A percentile compares a stretch with the other conserved stretches of the same genome.
Evolutionary conservation across 2,113 vertebrate genomes (phyloP).

Genomic region (Trematomus loennbergii): DNA sequence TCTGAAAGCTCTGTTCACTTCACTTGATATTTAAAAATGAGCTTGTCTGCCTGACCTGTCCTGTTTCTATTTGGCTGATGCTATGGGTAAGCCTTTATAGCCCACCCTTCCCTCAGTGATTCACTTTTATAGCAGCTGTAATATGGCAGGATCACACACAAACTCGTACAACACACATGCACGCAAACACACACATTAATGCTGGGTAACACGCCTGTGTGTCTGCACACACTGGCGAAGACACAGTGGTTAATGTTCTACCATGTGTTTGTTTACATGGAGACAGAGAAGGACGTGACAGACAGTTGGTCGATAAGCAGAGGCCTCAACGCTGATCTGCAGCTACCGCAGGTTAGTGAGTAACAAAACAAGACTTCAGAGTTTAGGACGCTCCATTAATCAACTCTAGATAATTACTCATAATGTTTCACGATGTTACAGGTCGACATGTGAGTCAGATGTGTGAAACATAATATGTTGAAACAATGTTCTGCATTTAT

Average conservation of each 20-base stretch:
- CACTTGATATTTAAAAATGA: background rate
- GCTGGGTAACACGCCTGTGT: conserved; percentile 19
- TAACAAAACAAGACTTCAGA: conserved; percentile 14
- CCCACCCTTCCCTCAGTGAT: conserved; percentile 58
- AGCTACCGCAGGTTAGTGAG: background rate
- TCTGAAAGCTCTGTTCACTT: background rate
- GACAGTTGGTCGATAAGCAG: conserved; percentile 44
- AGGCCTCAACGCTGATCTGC: conserved; percentile 7
- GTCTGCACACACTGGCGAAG: conserved; percentile 53
- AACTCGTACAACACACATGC: conserved; percentile 31
- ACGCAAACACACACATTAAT: conserved; percentile 45
- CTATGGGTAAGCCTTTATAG: conserved; percentile 80
- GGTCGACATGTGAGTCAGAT: background rate
- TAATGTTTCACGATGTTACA: background rate
- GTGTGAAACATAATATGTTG: background rate
- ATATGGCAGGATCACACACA: conserved; percentile 75
- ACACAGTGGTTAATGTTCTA: conserved; percentile 91
- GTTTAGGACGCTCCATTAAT: background rate
- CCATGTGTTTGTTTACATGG: conserved; percentile 68
- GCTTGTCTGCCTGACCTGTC: conserved; percentile 21
- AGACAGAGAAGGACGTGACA: conserved; percentile 55
- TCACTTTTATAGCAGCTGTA: conserved; percentile 78
- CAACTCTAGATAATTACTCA: background rate
- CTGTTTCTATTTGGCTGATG: conserved; percentile 13
- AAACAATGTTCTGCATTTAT: background rate